These are phyloP conservation scores for Crotalus tigris DNA, from an alignment of 2,113 vertebrate genomes.

Conservation along the genomic window DNA sequence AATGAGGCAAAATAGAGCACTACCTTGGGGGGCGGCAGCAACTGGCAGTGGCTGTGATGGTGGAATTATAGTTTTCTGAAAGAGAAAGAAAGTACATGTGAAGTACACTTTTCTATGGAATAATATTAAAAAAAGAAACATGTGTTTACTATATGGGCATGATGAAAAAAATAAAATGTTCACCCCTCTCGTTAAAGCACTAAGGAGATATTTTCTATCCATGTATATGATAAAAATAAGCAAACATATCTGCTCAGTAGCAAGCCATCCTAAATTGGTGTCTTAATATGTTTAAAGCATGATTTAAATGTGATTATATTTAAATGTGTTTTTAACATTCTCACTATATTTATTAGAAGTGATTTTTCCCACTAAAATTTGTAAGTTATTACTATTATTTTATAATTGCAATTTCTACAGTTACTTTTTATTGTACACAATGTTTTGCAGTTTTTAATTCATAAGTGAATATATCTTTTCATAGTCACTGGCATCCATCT, in stretches of 20 bases:
- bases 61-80: constrained; percentile 51
- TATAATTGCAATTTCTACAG: neutral
- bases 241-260: neutral
- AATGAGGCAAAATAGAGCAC: constrained; percentile 70
- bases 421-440: neutral
- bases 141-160: constrained; percentile 2
- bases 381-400: neutral
- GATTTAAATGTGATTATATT: constrained; percentile 6
- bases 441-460: constrained; percentile 6
- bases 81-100: constrained; percentile 22
- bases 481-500: constrained; percentile 30
- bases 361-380: constrained; percentile 17
- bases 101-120: constrained; percentile 38
- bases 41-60: constrained; percentile 1
- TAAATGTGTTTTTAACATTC: neutral
- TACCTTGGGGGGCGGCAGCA: constrained; percentile 64
- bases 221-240: constrained; percentile 25
- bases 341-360: constrained; percentile 10
- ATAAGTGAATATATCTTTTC: constrained; percentile 43
- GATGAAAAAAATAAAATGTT: constrained; percentile 7
- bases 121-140: constrained; percentile 15
- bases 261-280: neutral
- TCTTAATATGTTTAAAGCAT: neutral
- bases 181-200: constrained; percentile 6
- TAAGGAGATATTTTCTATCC: neutral